Base-by-base conservation (phyloP, 2,888 invertebrate genomes). In the Digitonthophagus gazella region DNA sequence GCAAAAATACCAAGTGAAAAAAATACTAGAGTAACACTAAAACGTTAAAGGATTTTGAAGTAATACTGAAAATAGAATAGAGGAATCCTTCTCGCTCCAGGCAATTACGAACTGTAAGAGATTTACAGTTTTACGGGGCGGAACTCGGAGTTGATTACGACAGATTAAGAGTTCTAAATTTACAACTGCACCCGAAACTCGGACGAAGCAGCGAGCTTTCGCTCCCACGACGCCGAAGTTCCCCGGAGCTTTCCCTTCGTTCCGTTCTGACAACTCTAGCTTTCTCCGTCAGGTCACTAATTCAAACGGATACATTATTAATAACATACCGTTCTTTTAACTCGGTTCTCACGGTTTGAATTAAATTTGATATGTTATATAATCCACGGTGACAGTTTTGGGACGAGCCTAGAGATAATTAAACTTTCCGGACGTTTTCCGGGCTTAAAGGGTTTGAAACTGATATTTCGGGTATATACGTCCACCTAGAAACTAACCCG, bases 101-200 rank as follows among this genome's bases (percentile, higher is more conserved):
- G 28, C 28, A 14, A 58, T 58, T 16, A 58, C 58, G n/a, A 61
- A 61, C 19, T n/a, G 61, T 5, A 16, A 14, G 19, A 18, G 61
- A 61, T 18, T 61, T 18, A 8, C 61, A 16, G 61, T 61, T 61
- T 19, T 19, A 61, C 61, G 61, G 61, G 18, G 18, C 58, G 14
- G 16, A 57, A 14, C 18, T 61, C 61, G n/a, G 3, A 61, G 61
- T 61, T 61, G 61, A 61, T 61, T 61, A 61, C 61, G 18, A 20
- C 20, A 19, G 61, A 61, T 61, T 61, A 61, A 61, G 61, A 61
- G 61, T 61, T n/a, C 18, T 61, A 61, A 20, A 61, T 61, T 61
- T 61, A 16, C 61, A 61, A 20, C 19, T 61, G 58, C 58, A 58
- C 18, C 16, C 22, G 28, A 44, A 44, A 61, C 19, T 61, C n/a